A percentile compares a stretch with the other conserved stretches of the same genome.
phyloP scores from a whole-genome alignment of 2,113 vertebrate species.

The Notiomystis cincta region DNA sequence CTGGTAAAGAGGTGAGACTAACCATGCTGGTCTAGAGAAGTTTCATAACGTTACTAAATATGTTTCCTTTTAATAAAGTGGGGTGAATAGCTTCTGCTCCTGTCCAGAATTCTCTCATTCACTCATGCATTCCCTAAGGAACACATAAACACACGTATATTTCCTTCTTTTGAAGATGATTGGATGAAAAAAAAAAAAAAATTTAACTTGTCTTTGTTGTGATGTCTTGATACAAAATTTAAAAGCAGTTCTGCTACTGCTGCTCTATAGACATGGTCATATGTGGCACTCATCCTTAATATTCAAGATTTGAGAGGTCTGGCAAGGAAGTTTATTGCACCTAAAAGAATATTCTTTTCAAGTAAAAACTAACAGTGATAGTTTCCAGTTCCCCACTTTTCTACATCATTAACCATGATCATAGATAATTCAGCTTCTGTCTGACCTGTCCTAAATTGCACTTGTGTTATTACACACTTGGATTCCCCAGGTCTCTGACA shows the following conservation, averaged over 20 bases:
- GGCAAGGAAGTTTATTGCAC: not conserved
- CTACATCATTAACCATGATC: not conserved
- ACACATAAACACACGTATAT: fast-evolving
- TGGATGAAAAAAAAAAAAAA: too few species aligned
- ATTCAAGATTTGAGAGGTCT: not conserved
- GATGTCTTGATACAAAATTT: not conserved
- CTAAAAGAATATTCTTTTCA: not conserved
- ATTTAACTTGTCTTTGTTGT: not conserved
- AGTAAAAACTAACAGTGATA: not conserved
- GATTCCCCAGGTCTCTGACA: not conserved
- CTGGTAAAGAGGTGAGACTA: not conserved
- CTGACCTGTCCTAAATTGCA: not conserved
- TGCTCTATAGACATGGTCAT: not conserved
- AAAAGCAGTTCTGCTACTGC: not conserved
- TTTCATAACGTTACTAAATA: not conserved
- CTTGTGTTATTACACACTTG: not conserved
- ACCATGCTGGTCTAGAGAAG: not conserved
- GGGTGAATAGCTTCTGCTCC: not conserved
- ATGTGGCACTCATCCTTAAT: not conserved
- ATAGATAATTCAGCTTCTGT: not conserved
- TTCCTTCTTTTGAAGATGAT: not conserved
- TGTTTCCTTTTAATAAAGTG: not conserved
- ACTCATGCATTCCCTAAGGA: not conserved
- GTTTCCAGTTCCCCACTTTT: not conserved
- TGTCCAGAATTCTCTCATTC: not conserved